Evolutionary conservation across 1,140 invertebrate genomes (phyloP), one percentile per base, ranked within the genome.

Genomic region (Mercenaria mercenaria): DNA sequence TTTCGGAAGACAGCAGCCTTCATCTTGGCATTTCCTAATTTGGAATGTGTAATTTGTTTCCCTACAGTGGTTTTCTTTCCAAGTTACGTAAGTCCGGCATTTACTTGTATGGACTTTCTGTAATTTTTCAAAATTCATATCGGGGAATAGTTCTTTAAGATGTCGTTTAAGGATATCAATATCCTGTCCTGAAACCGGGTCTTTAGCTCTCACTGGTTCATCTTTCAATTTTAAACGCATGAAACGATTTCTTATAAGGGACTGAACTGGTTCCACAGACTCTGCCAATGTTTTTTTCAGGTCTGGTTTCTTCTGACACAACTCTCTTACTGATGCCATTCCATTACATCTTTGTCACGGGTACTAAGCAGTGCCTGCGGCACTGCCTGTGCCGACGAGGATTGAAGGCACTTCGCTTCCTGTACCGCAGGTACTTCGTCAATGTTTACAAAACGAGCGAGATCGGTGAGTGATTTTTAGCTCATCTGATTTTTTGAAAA

Each of bases 121-220:
- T 15, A 89, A 79, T 37, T 83, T 89, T 29, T 39, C 43, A 2
- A 72, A 23, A 29, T 84, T 59, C 61, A 89, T 26, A 37, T 67
- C 61, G 1, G 88, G 88, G 50, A 89, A 89, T 2, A 89, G 41
- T 26, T 83, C 37, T 3, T 32, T 18, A 26, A 89, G 77, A 89
- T 72, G 77, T 8, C 43, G 37, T 34, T 83, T 67, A 1, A 89
- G 47, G 0, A 52, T 3, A 20, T 82, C 88, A 8, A 89, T 67
- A 18, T 89, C 88, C 13, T 64, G 79, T 43, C 67, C 43, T 56
- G 15, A 2, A 37, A 72, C 64, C 1, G 88, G 88, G 15, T 81
- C 64, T 29, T 43, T 10, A 4, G 26, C 41, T 18, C 23, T 4
- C 11, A 87, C 20, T 39, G 74, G 74, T 59, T 87, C 85, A 3